phyloP scores from a whole-genome alignment of 2,113 vertebrate genomes.

The Sceloporus tristichus region DNA sequence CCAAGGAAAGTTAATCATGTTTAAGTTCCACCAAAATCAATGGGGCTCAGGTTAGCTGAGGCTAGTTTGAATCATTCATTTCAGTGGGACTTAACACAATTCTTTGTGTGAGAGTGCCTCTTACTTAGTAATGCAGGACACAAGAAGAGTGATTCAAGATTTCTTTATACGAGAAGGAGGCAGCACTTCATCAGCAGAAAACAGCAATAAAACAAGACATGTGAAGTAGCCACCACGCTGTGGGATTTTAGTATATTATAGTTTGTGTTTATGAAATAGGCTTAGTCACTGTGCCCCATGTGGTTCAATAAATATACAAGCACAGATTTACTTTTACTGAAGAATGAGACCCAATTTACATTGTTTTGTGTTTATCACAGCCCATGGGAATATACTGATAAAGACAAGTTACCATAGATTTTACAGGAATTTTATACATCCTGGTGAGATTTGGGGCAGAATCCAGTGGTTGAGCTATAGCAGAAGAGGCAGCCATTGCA shows the following conservation, averaged over 20 bases:
- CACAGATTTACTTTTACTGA: not conserved
- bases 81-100: not conserved
- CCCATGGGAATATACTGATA: not conserved
- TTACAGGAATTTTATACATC: not conserved
- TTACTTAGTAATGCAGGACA: too few relatives aligned
- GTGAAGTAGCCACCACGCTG: not conserved
- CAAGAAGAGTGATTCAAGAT: not conserved
- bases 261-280: not conserved
- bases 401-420: not conserved
- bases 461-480: too few relatives aligned
- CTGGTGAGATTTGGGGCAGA: not conserved
- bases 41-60: not conserved
- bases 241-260: not conserved
- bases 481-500: too few relatives aligned
- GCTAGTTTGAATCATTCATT: not conserved
- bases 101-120: too few relatives aligned
- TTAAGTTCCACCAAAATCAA: not conserved
- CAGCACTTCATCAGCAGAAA: not conserved
- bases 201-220: not conserved
- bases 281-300: not conserved
- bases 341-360: not conserved
- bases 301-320: not conserved
- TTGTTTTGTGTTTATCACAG: not conserved
- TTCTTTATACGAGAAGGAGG: not conserved
- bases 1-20: not conserved